phyloP scores from a whole-genome alignment of 1,140 invertebrate species.

The Drosophila oshimai region DNA sequence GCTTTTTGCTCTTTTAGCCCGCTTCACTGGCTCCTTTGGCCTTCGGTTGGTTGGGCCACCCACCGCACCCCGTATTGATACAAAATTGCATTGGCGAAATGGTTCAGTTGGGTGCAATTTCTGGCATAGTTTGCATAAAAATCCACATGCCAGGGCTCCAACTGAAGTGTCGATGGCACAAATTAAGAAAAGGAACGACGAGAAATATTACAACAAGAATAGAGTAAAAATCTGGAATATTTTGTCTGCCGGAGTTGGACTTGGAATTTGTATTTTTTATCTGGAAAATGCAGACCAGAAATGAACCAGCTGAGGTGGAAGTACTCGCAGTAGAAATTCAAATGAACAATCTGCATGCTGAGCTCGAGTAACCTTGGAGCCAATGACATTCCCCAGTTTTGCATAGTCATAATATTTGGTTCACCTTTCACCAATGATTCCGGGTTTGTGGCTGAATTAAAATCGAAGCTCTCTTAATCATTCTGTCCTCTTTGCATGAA shows the following conservation, averaged over 20 bases:
- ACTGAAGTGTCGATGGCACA: slow-evolving; percentile 44
- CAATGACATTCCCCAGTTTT: not conserved
- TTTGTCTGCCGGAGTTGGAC: slow-evolving; percentile 19
- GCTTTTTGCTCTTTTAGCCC: slow-evolving; percentile 34
- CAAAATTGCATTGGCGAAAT: slow-evolving; percentile 58
- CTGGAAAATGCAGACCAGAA: slow-evolving; percentile 42
- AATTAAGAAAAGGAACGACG: slow-evolving; percentile 50
- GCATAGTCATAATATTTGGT: slow-evolving; percentile 22
- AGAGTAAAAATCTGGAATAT: slow-evolving; percentile 18
- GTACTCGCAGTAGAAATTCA: slow-evolving; percentile 11
- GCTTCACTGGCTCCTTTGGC: slow-evolving; percentile 16
- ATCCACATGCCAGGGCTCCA: slow-evolving; percentile 36
- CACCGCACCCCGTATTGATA: slow-evolving; percentile 26
- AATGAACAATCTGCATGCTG: slow-evolving; percentile 18
- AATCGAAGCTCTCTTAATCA: slow-evolving; percentile 13
- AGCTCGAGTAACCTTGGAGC: slow-evolving; percentile 14
- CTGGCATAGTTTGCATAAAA: slow-evolving; percentile 66
- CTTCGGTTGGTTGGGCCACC: slow-evolving; percentile 23
- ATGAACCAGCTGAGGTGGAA: slow-evolving; percentile 2
- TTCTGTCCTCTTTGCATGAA: not conserved
- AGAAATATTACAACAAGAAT: slow-evolving; percentile 17
- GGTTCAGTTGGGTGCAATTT: slow-evolving; percentile 58
- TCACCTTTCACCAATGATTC: not conserved
- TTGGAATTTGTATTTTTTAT: no score
- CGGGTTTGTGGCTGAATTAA: not conserved